Evolutionary conservation across 2,797 vertebrate species (phyloP).

Genomic region (Manis javanica): DNA sequence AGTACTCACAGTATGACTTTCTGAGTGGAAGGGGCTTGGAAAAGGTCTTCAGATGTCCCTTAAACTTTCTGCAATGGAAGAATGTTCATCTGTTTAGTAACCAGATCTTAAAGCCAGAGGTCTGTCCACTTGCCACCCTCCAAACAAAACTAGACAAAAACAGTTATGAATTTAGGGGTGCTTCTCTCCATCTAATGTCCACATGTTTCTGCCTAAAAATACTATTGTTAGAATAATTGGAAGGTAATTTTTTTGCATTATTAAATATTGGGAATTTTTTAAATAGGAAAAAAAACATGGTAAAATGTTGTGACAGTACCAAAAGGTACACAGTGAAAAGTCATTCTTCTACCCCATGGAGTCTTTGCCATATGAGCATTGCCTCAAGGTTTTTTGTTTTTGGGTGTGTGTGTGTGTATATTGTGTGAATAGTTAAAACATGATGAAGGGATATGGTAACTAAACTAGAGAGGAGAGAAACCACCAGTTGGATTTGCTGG

Average conservation of each 20-base stretch:
- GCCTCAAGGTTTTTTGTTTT: not conserved
- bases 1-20: not conserved
- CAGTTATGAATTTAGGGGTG: not conserved
- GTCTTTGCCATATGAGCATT: not conserved
- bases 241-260: not conserved
- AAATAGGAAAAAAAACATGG: not conserved
- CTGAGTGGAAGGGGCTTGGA: not conserved
- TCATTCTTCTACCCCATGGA: not conserved
- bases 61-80: not conserved
- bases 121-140: not conserved
- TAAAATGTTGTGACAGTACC: not conserved
- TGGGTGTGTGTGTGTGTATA: not conserved
- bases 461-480: not conserved
- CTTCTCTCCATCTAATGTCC: not conserved
- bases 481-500: not conserved
- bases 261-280: not conserved
- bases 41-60: not conserved
- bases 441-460: slow-evolving; percentile 30
- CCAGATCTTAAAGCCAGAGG: not conserved
- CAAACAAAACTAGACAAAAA: slow-evolving; percentile 1
- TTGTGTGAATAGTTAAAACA: not conserved
- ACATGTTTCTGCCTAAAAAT: slow-evolving; percentile 29
- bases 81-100: not conserved
- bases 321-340: slow-evolving; percentile 6
- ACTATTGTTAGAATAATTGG: not conserved